Evolutionary conservation across 2,888 invertebrate genomes (phyloP).

Genomic region (Phaedon cochleariae): DNA sequence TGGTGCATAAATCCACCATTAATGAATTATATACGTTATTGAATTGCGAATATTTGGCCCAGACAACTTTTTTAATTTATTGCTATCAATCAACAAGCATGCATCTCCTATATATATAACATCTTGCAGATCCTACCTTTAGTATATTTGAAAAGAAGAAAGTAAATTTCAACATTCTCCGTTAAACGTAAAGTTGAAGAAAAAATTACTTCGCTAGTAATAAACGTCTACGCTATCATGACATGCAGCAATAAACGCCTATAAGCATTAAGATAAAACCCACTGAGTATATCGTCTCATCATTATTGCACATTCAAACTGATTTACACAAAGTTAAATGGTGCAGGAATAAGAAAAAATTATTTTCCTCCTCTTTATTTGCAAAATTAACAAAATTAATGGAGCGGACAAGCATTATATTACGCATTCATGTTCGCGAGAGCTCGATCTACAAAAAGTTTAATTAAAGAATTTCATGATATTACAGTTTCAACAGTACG

Average conservation of each 20-base stretch:
- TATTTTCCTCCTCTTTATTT: conserved; percentile 45
- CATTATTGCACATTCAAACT: conserved; percentile 51
- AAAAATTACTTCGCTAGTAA: conserved; percentile 12
- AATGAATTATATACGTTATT: too few relatives aligned
- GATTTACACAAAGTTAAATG: conserved; percentile 53
- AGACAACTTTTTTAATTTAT: too few relatives aligned
- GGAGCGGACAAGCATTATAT: conserved; percentile 47
- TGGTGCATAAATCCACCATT: too few relatives aligned
- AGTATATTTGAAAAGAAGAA: too few relatives aligned
- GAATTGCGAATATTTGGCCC: too few relatives aligned
- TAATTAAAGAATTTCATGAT: conserved; percentile 51
- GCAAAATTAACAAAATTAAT: conserved; percentile 52
- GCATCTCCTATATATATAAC: too few relatives aligned
- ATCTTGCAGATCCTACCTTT: too few relatives aligned
- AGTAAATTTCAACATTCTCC: too few relatives aligned
- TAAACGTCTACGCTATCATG: conserved; percentile 35
- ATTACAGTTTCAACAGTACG: conserved; percentile 36
- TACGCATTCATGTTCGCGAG: conserved; percentile 30
- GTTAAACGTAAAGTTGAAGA: neutral
- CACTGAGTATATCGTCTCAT: conserved; percentile 48
- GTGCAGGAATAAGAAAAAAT: conserved; percentile 49
- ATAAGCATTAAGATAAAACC: conserved; percentile 51
- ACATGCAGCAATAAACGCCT: conserved; percentile 46
- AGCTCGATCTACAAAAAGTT: conserved; percentile 40
- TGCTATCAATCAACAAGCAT: too few relatives aligned